Evolutionary conservation across 2,797 vertebrate species (phyloP), one percentile per base, ranked within the genome.

Genomic region (Schizothorax lantsangensis): DNA sequence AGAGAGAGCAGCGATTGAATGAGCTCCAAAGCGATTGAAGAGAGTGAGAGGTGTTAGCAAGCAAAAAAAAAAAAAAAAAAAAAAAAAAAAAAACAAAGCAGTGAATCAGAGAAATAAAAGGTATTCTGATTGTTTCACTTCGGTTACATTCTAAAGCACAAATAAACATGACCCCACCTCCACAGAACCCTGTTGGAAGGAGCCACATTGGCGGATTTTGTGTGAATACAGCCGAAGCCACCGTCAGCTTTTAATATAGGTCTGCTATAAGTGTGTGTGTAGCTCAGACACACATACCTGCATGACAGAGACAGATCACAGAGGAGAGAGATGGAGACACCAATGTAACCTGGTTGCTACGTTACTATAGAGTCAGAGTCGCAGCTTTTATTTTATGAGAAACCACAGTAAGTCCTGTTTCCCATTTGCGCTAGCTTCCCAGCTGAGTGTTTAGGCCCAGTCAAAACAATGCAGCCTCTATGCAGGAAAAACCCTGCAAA

Each of bases 191-290:
- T 59, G 23, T 59, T 59, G 9, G 57, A 59, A 59, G 3, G 21
- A 59, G 57, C 3, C 8, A 59, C 21, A 10, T 59, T 59, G 54
- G 54, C 54, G 21, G 54, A 59, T 59, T 59, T 59, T 59, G 21
- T 59, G 54, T 59, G 21, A 59, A 23, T 59, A 69, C 33, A 69
- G 66, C 66, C 30, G 5, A 38, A 69, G 66, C 14, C 30, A 36
- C 66, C 66, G 0, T 69, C 66, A 69, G 33, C 66, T 3, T 69
- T 69, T 21, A 38, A 69, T 21, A 69, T 69, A 69, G 2, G 66
- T 69, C 66, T 69, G 66, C 66, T 69, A 69, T 69, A 69, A n/a
- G 57, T 59, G 57, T 59, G 57, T 59, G 57, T 59, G 57, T n/a
- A 59, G 57, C 57, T 59, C 57, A 59, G 23, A 59, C 57, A 59